Conservation (phyloP, 2,113 vertebrate species). For the Pan troglodytes region NHGRI_mPanTro3-v2.1_pri NC_072416.2:63784501-63785000, state of each 20-base stretch:
- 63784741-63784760: accelerated
- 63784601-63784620: background rate
- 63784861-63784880: background rate
- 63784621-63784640: background rate
- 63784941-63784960: background rate
- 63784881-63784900: background rate
- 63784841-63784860: background rate
- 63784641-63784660: background rate
- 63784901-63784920: background rate
- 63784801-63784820: background rate
- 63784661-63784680: background rate
- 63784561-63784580: background rate
- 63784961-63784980: too few relatives aligned
- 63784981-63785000: background rate
- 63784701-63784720: accelerated
- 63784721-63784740: accelerated
- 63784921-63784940: background rate
- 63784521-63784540: background rate
- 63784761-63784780: accelerated
- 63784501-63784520: background rate
- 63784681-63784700: accelerated
- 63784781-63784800: background rate
- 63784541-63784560: background rate
- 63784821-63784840: background rate
- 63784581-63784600: too few relatives aligned